Percentiles rank a stretch among this genome's conserved stretches.
Conservation (phyloP, 2,113 vertebrate species). For the Plecotus auritus region DNA sequence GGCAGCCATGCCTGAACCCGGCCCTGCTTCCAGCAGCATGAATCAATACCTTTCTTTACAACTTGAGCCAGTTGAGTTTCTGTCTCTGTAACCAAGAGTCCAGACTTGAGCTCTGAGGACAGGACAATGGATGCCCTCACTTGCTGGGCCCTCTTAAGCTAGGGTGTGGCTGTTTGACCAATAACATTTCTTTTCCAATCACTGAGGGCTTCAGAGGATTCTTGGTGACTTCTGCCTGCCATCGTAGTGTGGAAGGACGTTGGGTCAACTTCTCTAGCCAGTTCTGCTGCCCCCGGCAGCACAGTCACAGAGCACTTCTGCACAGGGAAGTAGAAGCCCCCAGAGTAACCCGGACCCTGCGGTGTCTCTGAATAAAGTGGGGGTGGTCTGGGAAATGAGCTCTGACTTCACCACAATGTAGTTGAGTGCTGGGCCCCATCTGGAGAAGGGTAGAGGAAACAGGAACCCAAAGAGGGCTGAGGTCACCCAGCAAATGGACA, state of each 20-base stretch:
- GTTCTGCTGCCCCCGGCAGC: not conserved
- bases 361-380: not conserved
- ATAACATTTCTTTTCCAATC: not conserved
- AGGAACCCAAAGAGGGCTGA: not conserved
- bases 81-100: not conserved
- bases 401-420: not conserved
- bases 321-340: not conserved
- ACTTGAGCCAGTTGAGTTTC: not conserved
- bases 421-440: not conserved
- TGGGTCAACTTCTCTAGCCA: not conserved
- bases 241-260: not conserved
- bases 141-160: not conserved
- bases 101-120: not conserved
- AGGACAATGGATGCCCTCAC: not conserved
- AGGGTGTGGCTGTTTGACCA: not conserved
- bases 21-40: not conserved
- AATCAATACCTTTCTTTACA: not conserved
- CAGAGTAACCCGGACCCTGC: not conserved
- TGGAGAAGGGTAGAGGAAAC: not conserved
- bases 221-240: not conserved
- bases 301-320: not conserved
- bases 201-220: not conserved
- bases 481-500: not conserved
- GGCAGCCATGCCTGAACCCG: not conserved
- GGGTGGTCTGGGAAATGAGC: not conserved